Evolutionary conservation across 2,113 vertebrate species (phyloP), one percentile per base, ranked within the genome.

Genomic region (Leucosticte australis): DNA sequence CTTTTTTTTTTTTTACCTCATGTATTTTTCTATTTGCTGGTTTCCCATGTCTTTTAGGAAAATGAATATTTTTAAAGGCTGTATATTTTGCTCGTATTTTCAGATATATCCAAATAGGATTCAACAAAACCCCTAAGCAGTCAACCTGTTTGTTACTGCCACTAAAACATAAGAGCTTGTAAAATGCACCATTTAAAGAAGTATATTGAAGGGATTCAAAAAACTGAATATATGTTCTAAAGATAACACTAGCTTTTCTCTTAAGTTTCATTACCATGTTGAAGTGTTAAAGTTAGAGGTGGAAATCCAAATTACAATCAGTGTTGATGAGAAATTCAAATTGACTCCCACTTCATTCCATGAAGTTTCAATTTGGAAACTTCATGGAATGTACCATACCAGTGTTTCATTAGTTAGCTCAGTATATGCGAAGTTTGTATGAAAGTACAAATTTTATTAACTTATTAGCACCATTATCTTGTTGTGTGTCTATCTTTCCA

Each of bases 1-100:
- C 77, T 92, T 88, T 41, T 88, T 95, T 94, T 96, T 95, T 94
- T 95, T 93, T 87, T 95, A 93, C 64, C 52, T 94, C 42, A 79
- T 33, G 13, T 6, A 10, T 22, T 76, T 70, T 83, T 93, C 85
- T 26, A 17, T 83, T 52, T 56, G 27, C 60, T 37, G 15, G 13
- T 22, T 2, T 73, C 19, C 20, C 6, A 1, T 53, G 37, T 18
- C 26, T 86, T 85, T 83, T 65, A 69, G 55, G 92, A 77, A 85
- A 73, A 60, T 8, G 1, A 73, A 7, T 17, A 4, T 90, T 87
- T 94, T 42, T 28, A 67, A 84, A 87, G 67, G 52, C 77, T 96
- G 41, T 76, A 15, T n/a, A 62, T 97, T 94, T 94, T 92, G 75
- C 74, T 75, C 28, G 28, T 89, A 62, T 33, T 6, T 63, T 15